phyloP scores from a whole-genome alignment of 2,888 invertebrate genomes.

The Myopa tessellatipennis region DNA sequence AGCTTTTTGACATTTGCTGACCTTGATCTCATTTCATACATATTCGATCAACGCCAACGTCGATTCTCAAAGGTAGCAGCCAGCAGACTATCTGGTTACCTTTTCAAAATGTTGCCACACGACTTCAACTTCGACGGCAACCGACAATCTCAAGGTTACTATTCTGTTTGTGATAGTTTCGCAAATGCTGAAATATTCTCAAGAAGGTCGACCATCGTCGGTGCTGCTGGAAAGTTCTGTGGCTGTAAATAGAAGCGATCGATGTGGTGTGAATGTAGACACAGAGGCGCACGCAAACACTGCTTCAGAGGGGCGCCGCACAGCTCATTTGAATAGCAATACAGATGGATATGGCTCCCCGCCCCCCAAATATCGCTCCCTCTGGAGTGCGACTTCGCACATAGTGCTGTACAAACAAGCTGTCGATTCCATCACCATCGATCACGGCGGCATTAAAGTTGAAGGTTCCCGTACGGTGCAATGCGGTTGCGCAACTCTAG shows the following conservation, averaged over 20 bases:
- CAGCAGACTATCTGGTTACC: background rate
- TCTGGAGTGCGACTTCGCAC: background rate
- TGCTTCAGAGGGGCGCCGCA: too few species aligned
- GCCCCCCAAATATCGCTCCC: background rate
- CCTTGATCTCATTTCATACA: background rate
- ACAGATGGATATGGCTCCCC: too few species aligned
- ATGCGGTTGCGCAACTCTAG: background rate
- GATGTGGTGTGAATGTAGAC: background rate
- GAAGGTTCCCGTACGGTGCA: constrained; percentile 18
- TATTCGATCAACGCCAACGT: background rate
- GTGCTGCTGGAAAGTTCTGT: constrained; percentile 16
- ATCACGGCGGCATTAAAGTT: constrained; percentile 19
- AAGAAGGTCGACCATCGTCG: constrained; percentile 27
- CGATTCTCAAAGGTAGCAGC: background rate
- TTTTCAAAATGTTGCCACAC: constrained; percentile 4
- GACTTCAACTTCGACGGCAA: background rate
- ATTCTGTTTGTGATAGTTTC: constrained; percentile 27
- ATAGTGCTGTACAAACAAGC: background rate
- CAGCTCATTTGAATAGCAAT: too few species aligned
- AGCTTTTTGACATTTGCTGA: background rate
- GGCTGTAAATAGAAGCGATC: background rate
- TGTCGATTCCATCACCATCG: constrained; percentile 25
- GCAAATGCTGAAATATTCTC: constrained; percentile 22
- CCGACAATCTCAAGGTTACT: constrained; percentile 21
- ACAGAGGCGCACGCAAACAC: too few species aligned